These are phyloP conservation scores for Tachystola acroxantha DNA, from an alignment of 2,888 invertebrate species.

Conservation along the genomic window DNA sequence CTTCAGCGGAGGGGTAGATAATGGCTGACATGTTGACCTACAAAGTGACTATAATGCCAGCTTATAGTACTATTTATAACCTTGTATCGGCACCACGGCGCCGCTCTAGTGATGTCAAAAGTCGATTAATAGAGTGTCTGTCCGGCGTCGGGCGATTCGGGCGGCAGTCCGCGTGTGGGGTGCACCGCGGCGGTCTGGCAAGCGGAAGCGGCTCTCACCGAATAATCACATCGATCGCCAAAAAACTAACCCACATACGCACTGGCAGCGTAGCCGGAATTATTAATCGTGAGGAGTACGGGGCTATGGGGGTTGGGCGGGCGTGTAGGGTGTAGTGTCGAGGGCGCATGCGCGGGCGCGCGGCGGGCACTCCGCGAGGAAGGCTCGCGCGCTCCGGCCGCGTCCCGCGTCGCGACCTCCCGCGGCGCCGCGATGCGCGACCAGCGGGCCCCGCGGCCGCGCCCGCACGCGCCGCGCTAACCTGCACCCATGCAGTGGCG, in stretches of 20 bases:
- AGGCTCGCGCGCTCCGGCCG: slow-evolving; percentile 73
- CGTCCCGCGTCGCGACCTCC: slow-evolving; percentile 40
- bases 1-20: too few relatives aligned
- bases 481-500: slow-evolving; percentile 90
- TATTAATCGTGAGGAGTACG: slow-evolving; percentile 72
- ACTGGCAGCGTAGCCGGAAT: slow-evolving; percentile 77
- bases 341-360: slow-evolving; percentile 56
- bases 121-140: slow-evolving; percentile 63
- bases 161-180: slow-evolving; percentile 30
- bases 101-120: slow-evolving; percentile 44
- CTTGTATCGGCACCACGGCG: slow-evolving; percentile 1
- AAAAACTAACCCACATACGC: slow-evolving; percentile 78
- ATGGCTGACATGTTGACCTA: neutral
- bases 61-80: slow-evolving; percentile 8
- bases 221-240: slow-evolving; percentile 77
- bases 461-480: slow-evolving; percentile 78
- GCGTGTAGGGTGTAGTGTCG: slow-evolving; percentile 35
- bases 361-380: slow-evolving; percentile 70
- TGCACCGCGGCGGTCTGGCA: slow-evolving; percentile 18
- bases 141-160: slow-evolving; percentile 46
- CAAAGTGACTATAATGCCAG: neutral
- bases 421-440: slow-evolving; percentile 67
- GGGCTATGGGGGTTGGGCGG: slow-evolving; percentile 55
- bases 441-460: slow-evolving; percentile 69
- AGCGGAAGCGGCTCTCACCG: slow-evolving; percentile 63